These are phyloP conservation scores for Panagrolaimus sp. DNA, from an alignment of 1,140 invertebrate genomes.

Conservation along the genomic window DNA sequence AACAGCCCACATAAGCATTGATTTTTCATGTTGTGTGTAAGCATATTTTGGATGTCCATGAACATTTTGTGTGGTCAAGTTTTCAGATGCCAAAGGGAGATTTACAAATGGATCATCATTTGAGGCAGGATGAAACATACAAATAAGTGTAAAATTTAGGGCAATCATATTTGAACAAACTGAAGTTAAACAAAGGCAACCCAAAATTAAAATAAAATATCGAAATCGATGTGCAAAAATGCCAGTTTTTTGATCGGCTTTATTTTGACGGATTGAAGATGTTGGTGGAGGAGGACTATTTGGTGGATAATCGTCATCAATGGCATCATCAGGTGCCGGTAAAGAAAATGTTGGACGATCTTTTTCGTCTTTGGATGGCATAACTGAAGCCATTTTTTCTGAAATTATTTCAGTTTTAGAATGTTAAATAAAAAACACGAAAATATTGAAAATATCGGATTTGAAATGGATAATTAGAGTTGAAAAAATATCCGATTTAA, in stretches of 20 bases:
- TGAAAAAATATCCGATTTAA: no score
- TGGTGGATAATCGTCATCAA: no score
- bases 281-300: no score
- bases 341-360: no score
- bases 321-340: no score
- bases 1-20: conserved; percentile 26
- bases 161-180: conserved; percentile 45
- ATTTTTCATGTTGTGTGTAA: conserved; percentile 1
- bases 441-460: no score
- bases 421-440: no score
- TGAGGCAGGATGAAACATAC: conserved; percentile 13
- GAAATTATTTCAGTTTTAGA: no score
- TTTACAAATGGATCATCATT: neutral
- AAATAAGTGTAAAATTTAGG: conserved; percentile 38
- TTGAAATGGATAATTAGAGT: no score
- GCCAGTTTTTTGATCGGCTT: neutral
- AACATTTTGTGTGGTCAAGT: neutral
- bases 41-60: neutral
- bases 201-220: conserved; percentile 8
- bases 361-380: no score
- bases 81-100: neutral
- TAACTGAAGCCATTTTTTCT: no score
- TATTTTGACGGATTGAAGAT: no score
- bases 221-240: conserved; percentile 1
- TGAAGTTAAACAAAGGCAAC: conserved; percentile 30